Conservation (phyloP, 2,797 vertebrate species). For the Bradypus variegatus region DNA sequence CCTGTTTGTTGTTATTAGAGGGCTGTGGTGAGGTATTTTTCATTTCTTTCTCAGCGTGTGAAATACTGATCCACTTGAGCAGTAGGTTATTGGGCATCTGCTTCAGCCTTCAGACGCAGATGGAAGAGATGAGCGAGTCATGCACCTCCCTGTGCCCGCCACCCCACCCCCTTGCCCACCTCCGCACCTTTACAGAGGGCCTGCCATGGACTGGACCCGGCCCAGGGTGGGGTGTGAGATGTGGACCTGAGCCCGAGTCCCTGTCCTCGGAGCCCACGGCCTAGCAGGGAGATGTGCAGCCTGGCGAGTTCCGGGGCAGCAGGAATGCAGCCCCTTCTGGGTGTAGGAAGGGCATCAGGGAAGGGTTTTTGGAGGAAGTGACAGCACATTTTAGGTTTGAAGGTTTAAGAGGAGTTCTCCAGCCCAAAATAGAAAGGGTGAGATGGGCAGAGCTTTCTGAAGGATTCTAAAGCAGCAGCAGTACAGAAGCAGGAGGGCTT, state of each 20-base stretch:
- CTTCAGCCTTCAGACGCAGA: neutral
- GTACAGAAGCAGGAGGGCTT: neutral
- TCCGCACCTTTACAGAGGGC: neutral
- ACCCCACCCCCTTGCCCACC: neutral
- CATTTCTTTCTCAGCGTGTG: neutral
- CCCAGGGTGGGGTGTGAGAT: neutral
- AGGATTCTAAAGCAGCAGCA: neutral
- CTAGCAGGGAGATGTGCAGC: neutral
- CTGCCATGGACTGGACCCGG: neutral
- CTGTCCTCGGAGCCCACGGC: neutral
- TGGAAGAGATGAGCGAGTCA: neutral
- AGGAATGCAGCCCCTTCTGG: accelerated
- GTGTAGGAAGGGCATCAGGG: neutral
- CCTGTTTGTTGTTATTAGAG: neutral
- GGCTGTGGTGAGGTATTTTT: neutral
- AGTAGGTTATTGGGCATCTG: neutral
- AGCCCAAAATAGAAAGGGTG: neutral
- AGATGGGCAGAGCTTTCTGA: neutral
- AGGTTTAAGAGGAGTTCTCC: neutral
- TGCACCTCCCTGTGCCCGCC: neutral
- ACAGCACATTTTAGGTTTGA: neutral
- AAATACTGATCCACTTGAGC: neutral
- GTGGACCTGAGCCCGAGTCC: neutral
- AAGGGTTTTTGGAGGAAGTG: neutral
- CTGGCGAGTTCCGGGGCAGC: accelerated